Base-by-base conservation (phyloP, 2,113 vertebrate species). In the Pygathrix nemaeus region DNA sequence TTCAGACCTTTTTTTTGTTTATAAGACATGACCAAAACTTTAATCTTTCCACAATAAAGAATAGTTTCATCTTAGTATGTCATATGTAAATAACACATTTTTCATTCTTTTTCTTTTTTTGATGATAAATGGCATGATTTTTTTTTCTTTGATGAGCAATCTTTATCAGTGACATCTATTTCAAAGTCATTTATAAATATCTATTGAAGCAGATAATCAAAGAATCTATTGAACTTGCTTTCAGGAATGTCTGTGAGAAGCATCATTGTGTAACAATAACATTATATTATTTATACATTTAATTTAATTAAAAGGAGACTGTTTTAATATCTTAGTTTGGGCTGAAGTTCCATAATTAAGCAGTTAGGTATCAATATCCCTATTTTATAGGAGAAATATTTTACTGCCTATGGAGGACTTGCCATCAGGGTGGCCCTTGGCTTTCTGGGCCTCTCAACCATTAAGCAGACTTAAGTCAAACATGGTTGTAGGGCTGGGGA, bases 21-120 rank as follows among this genome's bases (percentile, higher is more conserved):
- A 64, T 66, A 95, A 96, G 93, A 52, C 30, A 10, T 76, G 21
- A 18, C 3, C 1, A 45, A 73, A 90, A 25, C 70, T 48, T 96
- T 38, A n/a, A 97, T 83, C 73, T 96, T 87, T 76, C 25, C 38
- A 43, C 13, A 61, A 43, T 61, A 95, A 87, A 70, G 38, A 93
- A 43, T 82, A 20, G 17, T 88, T 94, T 88, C n/a, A 90, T 88
- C n/a, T 78, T 61, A 90, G 57, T 66, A 93, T 85, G 17, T 23
- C 66, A 72, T 55, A 59, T 17, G 48, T 92, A 82, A 88, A 72
- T 84, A 93, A 94, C 0, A 83, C 61, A 35, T 1, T 38, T 96
- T 92, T 43, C 8, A 81, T 96, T 96, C 8, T 59, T 83, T 81
- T 85, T 68, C 12, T 72, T 13, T 95, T 85, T 81, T 72, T 70